Evolutionary conservation across 2,888 invertebrate species (phyloP).

Genomic region (Drosophila stalkeri): DNA sequence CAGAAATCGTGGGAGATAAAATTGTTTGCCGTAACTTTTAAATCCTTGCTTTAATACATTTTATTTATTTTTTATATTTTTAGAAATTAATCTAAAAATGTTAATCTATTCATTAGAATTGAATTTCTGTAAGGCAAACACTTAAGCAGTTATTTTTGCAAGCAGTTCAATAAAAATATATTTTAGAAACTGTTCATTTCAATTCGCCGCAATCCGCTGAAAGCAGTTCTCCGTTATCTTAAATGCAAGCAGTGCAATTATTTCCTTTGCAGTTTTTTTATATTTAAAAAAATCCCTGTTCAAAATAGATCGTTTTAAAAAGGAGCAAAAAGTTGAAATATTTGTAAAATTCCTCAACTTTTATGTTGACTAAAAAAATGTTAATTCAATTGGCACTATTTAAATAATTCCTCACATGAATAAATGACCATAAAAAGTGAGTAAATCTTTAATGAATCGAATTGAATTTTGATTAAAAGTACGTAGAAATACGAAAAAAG

Average conservation of each 20-base stretch:
- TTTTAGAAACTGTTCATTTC: not conserved
- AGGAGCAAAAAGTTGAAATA: not conserved
- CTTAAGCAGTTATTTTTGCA: not conserved
- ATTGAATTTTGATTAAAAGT: slow-evolving; percentile 3
- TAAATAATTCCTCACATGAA: slow-evolving; percentile 26
- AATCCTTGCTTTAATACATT: no score
- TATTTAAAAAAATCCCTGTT: not conserved
- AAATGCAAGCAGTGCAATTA: not conserved
- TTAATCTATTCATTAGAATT: no score
- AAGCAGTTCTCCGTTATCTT: not conserved
- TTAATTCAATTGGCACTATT: not conserved
- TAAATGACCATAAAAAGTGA: slow-evolving; percentile 31
- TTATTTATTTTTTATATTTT: not conserved
- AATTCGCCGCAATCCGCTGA: not conserved
- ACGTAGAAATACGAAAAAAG: slow-evolving; percentile 35
- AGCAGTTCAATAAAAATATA: not conserved
- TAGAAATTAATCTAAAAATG: no score
- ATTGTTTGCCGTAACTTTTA: not conserved
- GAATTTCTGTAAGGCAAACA: no score
- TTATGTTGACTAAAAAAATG: not conserved
- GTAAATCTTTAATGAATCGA: slow-evolving; percentile 21
- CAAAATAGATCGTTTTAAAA: not conserved
- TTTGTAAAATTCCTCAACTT: not conserved
- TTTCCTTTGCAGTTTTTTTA: not conserved
- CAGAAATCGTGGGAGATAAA: accelerated